Conservation (phyloP, 2,113 vertebrate species). For the Dasypus novemcinctus region DNA sequence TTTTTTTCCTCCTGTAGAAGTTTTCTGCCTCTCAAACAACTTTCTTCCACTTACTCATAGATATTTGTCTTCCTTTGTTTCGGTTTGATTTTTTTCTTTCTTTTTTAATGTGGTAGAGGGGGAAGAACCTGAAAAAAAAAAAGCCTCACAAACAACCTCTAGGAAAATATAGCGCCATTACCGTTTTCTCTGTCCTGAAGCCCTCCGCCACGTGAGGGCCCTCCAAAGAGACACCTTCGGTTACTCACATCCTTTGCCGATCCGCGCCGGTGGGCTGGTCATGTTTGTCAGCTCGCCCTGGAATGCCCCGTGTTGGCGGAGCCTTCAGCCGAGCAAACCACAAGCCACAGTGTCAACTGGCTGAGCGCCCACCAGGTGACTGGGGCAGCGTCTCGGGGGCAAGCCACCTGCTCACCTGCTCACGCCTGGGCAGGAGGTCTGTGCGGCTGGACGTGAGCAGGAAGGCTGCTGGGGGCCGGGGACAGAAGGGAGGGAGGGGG, state of each 20-base stretch:
- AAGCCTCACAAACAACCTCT: not conserved
- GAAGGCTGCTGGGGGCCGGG: not conserved
- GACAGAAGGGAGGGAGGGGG: not conserved
- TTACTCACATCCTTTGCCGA: too few relatives aligned
- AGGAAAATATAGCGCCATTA: not conserved
- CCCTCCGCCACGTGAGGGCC: accelerated
- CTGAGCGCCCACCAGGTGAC: not conserved
- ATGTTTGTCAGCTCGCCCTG: accelerated
- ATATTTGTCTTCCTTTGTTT: not conserved
- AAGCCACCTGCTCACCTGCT: not conserved
- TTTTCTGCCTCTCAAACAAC: not conserved
- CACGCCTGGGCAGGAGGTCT: not conserved
- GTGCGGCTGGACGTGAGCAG: not conserved
- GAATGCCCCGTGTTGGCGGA: not conserved
- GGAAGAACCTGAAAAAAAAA: not conserved
- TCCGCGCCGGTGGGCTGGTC: not conserved
- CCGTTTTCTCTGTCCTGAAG: not conserved
- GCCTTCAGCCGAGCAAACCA: not conserved
- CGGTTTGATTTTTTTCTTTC: not conserved
- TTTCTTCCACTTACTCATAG: not conserved
- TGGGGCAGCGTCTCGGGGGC: not conserved
- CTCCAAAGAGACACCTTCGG: not conserved
- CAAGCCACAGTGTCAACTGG: conserved; percentile 11
- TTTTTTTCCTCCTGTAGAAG: not conserved
- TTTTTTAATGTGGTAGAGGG: not conserved